Conservation (phyloP, 2,888 invertebrate species). For the Hoplodrina blanda region DNA sequence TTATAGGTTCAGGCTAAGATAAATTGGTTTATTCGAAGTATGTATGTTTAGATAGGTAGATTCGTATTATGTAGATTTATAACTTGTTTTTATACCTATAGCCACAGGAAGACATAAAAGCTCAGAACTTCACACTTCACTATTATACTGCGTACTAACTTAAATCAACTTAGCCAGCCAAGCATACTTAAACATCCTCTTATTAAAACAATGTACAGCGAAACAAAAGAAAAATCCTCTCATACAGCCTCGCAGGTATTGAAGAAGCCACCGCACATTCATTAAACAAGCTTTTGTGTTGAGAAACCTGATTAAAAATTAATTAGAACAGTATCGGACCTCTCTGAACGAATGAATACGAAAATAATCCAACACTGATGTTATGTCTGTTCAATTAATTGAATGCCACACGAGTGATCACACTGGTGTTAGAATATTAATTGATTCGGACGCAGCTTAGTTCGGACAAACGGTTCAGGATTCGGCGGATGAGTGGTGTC, state of each 20-base stretch:
- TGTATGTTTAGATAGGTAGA: not conserved
- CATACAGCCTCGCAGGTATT: constrained; percentile 6
- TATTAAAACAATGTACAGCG: constrained; percentile 8
- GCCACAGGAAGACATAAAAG: not conserved
- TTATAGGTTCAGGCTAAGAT: constrained; percentile 44
- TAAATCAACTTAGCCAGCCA: constrained; percentile 9
- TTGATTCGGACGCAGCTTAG: constrained; percentile 61
- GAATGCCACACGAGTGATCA: constrained; percentile 61
- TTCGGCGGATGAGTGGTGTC: constrained; percentile 29
- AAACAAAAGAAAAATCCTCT: constrained; percentile 29
- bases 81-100: not conserved
- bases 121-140: constrained; percentile 17
- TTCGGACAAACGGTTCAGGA: constrained; percentile 32
- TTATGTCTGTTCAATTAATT: constrained; percentile 69
- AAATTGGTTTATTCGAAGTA: constrained; percentile 38
- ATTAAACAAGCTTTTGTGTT: constrained; percentile 50
- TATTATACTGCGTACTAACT: constrained; percentile 1
- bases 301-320: constrained; percentile 57
- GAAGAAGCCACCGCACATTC: constrained; percentile 22
- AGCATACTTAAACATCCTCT: constrained; percentile 5
- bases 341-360: constrained; percentile 55
- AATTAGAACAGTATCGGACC: constrained; percentile 56
- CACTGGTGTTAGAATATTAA: constrained; percentile 69
- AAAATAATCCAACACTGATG: constrained; percentile 64
- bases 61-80: constrained; percentile 14